Percentiles rank a stretch among this genome's conserved stretches.
phyloP scores from a whole-genome alignment of 2,888 invertebrate genomes.

The Patella depressa region DNA sequence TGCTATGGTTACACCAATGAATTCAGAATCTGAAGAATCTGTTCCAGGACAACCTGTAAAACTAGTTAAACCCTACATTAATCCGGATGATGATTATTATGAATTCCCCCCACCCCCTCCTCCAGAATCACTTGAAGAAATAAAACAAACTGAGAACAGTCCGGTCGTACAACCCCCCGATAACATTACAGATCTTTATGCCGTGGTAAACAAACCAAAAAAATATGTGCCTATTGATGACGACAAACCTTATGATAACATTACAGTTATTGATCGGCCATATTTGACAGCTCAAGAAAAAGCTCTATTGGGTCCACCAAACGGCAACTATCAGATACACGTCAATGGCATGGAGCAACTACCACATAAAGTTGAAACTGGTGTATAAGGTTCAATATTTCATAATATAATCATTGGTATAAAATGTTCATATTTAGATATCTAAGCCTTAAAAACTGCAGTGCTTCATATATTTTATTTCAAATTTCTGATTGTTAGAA shows the following conservation, averaged over 20 bases:
- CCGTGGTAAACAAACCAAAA: background rate
- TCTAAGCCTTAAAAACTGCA: no score
- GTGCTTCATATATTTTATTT: no score
- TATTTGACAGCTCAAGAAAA: background rate
- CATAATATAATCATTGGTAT: no score
- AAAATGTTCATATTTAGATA: no score
- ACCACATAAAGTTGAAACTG: background rate
- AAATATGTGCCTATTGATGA: conserved; percentile 2
- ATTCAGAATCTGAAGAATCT: conserved; percentile 60
- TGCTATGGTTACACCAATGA: conserved; percentile 61
- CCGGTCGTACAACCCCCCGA: background rate
- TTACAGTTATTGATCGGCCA: background rate
- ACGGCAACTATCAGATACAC: background rate
- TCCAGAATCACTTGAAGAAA: background rate
- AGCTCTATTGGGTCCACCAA: background rate
- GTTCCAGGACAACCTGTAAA: conserved; percentile 42
- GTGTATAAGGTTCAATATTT: background rate
- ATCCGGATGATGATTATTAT: conserved; percentile 32
- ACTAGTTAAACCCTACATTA: conserved; percentile 11
- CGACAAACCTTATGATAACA: conserved; percentile 1
- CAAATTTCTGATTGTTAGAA: no score
- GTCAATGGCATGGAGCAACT: background rate
- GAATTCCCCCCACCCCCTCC: conserved; percentile 7
- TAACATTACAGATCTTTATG: background rate
- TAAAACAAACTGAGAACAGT: background rate